These are phyloP conservation scores for Peribatodes rhomboidaria DNA, from an alignment of 2,888 invertebrate species.

Conservation along the genomic window DNA sequence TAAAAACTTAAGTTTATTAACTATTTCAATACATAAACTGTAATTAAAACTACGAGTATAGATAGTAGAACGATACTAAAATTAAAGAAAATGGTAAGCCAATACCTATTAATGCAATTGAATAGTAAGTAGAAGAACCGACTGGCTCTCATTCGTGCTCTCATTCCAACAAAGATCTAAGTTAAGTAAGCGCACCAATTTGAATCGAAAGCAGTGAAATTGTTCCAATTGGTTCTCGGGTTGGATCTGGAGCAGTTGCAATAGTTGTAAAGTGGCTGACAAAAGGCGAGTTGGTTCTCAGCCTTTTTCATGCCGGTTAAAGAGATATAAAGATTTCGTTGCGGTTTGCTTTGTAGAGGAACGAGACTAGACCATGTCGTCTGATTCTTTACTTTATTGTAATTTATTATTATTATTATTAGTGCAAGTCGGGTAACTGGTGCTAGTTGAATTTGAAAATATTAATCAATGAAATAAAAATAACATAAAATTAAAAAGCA, in stretches of 20 bases:
- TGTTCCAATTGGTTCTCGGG: slow-evolving; percentile 26
- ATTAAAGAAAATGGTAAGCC: background rate
- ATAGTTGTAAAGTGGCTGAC: slow-evolving; percentile 33
- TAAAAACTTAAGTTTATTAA: no score
- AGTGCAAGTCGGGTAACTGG: no score
- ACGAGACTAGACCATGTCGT: background rate
- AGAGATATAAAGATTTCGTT: slow-evolving; percentile 15
- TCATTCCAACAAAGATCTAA: slow-evolving; percentile 13
- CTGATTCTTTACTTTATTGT: no score
- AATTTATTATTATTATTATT: no score
- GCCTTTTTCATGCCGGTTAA: slow-evolving; percentile 16
- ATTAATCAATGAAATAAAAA: no score
- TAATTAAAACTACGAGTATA: no score
- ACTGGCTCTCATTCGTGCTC: background rate
- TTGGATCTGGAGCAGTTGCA: slow-evolving; percentile 16
- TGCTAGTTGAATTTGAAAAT: no score
- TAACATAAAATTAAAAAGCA: no score
- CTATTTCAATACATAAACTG: no score
- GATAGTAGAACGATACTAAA: no score
- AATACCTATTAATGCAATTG: background rate
- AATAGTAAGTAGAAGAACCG: background rate
- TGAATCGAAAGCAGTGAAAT: slow-evolving; percentile 32
- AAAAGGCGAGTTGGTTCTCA: slow-evolving; percentile 40
- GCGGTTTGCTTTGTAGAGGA: background rate
- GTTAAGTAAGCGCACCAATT: slow-evolving; percentile 26